Evolutionary conservation across 2,888 invertebrate species (phyloP), one percentile per base, ranked within the genome.

Genomic region (Orchesellides sinensis): DNA sequence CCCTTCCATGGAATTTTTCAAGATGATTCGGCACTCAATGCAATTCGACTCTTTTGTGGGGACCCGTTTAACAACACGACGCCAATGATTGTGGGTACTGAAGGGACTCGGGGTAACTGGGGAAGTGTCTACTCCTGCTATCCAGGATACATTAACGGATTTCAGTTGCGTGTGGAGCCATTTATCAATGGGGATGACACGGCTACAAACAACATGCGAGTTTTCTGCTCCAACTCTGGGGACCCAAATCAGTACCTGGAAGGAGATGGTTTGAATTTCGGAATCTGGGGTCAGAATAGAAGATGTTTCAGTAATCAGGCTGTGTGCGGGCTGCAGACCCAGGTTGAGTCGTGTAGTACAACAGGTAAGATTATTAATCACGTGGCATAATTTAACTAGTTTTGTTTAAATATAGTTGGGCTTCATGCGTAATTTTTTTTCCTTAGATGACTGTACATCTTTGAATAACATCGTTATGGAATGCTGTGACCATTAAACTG

Each of bases 321-420:
- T 1, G 19, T 82, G 66, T 84, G 79, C 54, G 81, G 73, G 12
- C 27, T 85, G 1, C 70, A 82, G 49, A 87, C 85, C 5, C 86
- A 87, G 63, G 56, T 49, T 68, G 45, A 85, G 81, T 0, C 83
- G 79, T 40, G 68, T 84, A 8, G 19, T 45, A 17, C 45, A 61
- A 12, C 63, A 77, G 84, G 84, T 19, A 49, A 27, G 25, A n/a
- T n/a, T n/a, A n/a, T n/a, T n/a, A n/a, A n/a, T n/a, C n/a, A 19
- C 21, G 25, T 4, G 69, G 27, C 17, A 61, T n/a, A 10, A 75
- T 74, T 19, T 14, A 10, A 6, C 80, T 56, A 73, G 10, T 32
- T n/a, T 5, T 8, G 2, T 17, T 32, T 5, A 21, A 10, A 17
- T 17, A 25, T 10, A 25, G 17, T 27, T 2, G 10, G 23, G 6